Evolutionary conservation across 1,140 invertebrate species (phyloP).

Genomic region (Musca domestica): DNA sequence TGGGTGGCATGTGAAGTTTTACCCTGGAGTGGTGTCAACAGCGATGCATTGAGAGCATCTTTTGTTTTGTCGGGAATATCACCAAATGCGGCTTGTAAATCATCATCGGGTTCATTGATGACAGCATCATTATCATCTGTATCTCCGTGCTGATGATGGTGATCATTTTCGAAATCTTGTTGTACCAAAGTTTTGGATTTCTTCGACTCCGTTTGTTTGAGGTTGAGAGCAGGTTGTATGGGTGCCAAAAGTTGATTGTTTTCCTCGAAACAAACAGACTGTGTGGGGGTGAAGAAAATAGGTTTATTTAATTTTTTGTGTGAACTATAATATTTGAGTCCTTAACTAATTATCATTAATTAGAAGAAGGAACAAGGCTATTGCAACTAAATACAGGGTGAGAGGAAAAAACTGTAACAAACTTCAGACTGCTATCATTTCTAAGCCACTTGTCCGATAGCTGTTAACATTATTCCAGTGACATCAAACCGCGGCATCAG

Average conservation of each 20-base stretch:
- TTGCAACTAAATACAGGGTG: too few species aligned
- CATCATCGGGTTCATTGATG: background rate
- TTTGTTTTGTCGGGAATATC: background rate
- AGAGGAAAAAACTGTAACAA: too few species aligned
- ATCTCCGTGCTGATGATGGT: background rate
- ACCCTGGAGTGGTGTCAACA: conserved; percentile 23
- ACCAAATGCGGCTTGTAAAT: background rate
- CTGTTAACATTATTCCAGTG: too few species aligned
- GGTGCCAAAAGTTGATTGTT: conserved; percentile 27
- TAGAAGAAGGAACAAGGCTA: too few species aligned
- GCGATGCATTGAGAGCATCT: background rate
- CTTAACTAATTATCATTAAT: too few species aligned
- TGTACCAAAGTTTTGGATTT: background rate
- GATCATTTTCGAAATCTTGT: conserved; percentile 3
- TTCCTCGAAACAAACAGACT: conserved; percentile 47
- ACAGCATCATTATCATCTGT: conserved; percentile 3
- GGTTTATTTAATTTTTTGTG: too few species aligned
- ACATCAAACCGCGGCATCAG: too few species aligned
- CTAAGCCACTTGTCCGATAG: too few species aligned
- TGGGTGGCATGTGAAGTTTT: conserved; percentile 39
- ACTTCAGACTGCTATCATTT: too few species aligned
- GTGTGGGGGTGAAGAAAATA: too few species aligned
- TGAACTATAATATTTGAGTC: too few species aligned
- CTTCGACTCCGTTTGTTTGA: background rate
- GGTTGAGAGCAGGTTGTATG: background rate